Conservation (phyloP, 1,140 invertebrate genomes). For the Brachionus sp. region DNA sequence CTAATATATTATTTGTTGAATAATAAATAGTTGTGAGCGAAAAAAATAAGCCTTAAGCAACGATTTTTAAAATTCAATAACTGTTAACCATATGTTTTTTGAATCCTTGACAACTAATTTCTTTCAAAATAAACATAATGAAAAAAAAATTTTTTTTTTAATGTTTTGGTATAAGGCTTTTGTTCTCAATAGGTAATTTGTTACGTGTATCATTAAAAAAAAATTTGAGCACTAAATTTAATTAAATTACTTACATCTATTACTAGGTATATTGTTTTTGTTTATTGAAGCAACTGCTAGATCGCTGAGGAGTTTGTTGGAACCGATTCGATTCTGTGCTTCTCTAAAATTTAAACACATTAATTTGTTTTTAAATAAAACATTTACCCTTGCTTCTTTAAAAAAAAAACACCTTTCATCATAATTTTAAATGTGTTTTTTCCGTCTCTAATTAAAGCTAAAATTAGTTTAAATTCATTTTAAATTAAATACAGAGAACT, state of each 20-base stretch:
- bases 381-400: neutral
- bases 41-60: neutral
- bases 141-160: neutral
- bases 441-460: too few species aligned
- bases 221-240: neutral
- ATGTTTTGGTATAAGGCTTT: neutral
- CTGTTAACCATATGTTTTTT: neutral
- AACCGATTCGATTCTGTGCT: constrained; percentile 18
- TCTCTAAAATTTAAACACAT: neutral
- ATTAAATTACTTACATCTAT: constrained; percentile 7
- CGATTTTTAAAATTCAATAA: neutral
- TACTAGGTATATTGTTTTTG: neutral
- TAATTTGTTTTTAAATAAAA: neutral
- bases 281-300: constrained; percentile 28
- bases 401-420: too few species aligned
- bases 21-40: neutral
- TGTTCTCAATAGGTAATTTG: neutral
- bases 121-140: neutral
- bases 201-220: neutral
- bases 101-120: constrained; percentile 26
- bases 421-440: too few species aligned
- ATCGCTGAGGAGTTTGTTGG: constrained; percentile 37
- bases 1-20: neutral
- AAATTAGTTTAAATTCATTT: too few species aligned
- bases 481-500: too few species aligned